phyloP scores from a whole-genome alignment of 2,797 vertebrate species.

The Scyliorhinus canicula region DNA sequence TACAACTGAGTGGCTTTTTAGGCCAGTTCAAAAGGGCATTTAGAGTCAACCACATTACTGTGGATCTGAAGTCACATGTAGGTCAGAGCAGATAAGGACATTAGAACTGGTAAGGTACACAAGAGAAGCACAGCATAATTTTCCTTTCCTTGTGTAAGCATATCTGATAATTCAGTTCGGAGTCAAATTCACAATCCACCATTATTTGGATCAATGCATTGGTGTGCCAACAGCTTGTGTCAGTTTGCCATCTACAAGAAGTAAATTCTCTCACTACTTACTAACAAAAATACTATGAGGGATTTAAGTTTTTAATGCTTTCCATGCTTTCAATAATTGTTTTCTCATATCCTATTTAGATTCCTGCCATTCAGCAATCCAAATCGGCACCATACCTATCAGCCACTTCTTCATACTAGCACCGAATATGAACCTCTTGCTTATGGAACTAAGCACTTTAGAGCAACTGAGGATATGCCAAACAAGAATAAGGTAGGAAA shows the following conservation, averaged over 20 bases:
- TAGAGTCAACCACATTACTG: too few species aligned
- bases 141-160: background rate
- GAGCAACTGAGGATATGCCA: conserved; percentile 53
- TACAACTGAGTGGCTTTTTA: too few species aligned
- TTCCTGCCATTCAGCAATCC: conserved; percentile 64
- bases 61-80: too few species aligned
- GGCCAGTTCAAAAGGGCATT: too few species aligned
- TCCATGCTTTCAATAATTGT: background rate
- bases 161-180: background rate
- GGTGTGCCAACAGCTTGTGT: background rate
- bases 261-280: background rate
- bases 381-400: conserved; percentile 55
- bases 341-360: conserved; percentile 47
- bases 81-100: too few species aligned
- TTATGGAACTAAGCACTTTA: conserved; percentile 59
- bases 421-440: conserved; percentile 52
- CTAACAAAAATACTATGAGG: background rate
- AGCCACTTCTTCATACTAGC: conserved; percentile 54
- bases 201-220: background rate
- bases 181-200: background rate
- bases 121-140: background rate
- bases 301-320: background rate
- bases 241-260: background rate
- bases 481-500: conserved; percentile 61
- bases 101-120: background rate